Conservation (phyloP, 2,888 invertebrate species). For the Philonicus albiceps region DNA sequence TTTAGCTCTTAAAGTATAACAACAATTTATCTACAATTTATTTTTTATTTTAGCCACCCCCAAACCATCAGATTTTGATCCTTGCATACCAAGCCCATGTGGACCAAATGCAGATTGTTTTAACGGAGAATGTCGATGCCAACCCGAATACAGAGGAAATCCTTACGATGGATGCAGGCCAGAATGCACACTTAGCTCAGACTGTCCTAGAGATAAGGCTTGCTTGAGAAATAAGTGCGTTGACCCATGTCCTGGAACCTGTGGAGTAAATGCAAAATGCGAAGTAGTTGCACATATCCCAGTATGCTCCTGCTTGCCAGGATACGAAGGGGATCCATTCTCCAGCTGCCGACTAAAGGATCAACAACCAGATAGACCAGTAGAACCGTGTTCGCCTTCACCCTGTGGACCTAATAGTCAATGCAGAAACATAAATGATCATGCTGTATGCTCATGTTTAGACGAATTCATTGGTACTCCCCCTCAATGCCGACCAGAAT, state of each 20-base stretch:
- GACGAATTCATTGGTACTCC: constrained; percentile 74
- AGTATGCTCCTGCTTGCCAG: constrained; percentile 75
- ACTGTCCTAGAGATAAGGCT: constrained; percentile 73
- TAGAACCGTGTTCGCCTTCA: constrained; percentile 66
- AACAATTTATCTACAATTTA: neutral
- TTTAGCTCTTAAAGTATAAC: constrained; percentile 44
- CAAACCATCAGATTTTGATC: constrained; percentile 64
- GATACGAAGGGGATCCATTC: constrained; percentile 77
- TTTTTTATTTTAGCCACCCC: constrained; percentile 61
- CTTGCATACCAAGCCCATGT: constrained; percentile 78
- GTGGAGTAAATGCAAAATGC: constrained; percentile 76
- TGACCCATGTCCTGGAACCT: constrained; percentile 79
- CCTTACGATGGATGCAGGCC: constrained; percentile 75
- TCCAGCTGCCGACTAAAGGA: constrained; percentile 64
- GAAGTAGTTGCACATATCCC: constrained; percentile 79
- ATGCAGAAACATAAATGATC: constrained; percentile 67
- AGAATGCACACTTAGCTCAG: constrained; percentile 77
- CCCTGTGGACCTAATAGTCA: constrained; percentile 72
- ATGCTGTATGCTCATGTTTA: constrained; percentile 76
- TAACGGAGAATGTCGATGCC: constrained; percentile 75
- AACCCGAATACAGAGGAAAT: constrained; percentile 74
- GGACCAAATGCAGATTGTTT: constrained; percentile 77
- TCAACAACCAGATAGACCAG: constrained; percentile 52
- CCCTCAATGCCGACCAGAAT: constrained; percentile 74
- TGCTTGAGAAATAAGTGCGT: constrained; percentile 76